phyloP scores from a whole-genome alignment of 2,797 vertebrate genomes.

The Cygnus olor region DNA sequence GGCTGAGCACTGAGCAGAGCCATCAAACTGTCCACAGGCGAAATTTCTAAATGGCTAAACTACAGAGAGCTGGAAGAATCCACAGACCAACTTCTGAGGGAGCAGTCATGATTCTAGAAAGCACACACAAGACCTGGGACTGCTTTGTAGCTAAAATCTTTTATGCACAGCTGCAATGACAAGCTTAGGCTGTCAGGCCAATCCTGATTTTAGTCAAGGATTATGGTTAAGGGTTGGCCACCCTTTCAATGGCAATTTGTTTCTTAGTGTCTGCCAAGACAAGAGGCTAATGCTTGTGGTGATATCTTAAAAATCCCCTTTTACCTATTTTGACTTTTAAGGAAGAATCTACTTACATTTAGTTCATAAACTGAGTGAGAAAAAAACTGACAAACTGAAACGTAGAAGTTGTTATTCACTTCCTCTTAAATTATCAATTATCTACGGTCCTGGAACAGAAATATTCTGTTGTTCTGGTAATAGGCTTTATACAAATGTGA shows the following conservation, averaged over 20 bases:
- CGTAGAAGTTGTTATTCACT: neutral
- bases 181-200: neutral
- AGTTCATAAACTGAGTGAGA: neutral
- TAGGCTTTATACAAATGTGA: conserved; percentile 38
- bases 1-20: neutral
- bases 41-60: neutral
- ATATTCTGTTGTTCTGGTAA: conserved; percentile 10
- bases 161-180: neutral
- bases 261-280: neutral
- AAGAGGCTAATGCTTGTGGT: neutral
- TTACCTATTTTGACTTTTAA: neutral
- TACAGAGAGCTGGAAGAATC: neutral
- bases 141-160: neutral
- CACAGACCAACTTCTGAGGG: neutral
- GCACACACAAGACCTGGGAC: neutral
- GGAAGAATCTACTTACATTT: neutral
- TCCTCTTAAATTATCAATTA: neutral
- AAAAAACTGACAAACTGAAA: neutral
- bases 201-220: too few relatives aligned
- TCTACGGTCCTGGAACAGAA: neutral
- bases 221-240: too few relatives aligned
- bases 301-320: neutral
- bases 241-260: neutral
- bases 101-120: neutral
- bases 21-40: too few relatives aligned